phyloP scores from a whole-genome alignment of 2,888 invertebrate genomes.

The Quadroppia sp. region DNA sequence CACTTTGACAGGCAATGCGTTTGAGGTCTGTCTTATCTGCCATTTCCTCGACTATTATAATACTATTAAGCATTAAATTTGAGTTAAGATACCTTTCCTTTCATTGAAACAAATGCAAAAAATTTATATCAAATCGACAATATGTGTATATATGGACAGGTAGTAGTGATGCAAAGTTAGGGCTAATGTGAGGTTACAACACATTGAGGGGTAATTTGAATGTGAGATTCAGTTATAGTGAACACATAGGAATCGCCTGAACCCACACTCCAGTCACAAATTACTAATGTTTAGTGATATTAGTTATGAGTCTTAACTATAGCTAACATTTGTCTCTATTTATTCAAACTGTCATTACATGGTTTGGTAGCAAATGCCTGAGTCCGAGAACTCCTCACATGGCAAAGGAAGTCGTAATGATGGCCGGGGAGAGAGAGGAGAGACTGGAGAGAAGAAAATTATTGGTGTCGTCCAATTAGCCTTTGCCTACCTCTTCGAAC shows the following conservation, averaged over 20 bases:
- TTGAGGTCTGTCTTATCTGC: conserved; percentile 35
- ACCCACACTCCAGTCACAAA: conserved; percentile 25
- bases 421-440: conserved; percentile 19
- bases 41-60: not conserved
- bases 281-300: conserved; percentile 18
- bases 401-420: conserved; percentile 32
- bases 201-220: conserved; percentile 29
- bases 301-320: conserved; percentile 24
- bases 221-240: conserved; percentile 6
- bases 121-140: too few relatives aligned
- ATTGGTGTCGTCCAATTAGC: conserved; percentile 47
- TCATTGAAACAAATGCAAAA: too few relatives aligned
- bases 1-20: conserved; percentile 71
- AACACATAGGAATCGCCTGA: conserved; percentile 23
- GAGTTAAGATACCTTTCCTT: not conserved
- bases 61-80: not conserved
- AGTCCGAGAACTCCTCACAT: conserved; percentile 7
- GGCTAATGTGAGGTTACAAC: conserved; percentile 22
- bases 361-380: conserved; percentile 11
- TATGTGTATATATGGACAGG: not conserved
- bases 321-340: conserved; percentile 29
- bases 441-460: conserved; percentile 36
- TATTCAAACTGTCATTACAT: conserved; percentile 34
- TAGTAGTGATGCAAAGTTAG: not conserved
- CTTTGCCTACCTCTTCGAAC: conserved; percentile 80